phyloP scores from a whole-genome alignment of 1,140 invertebrate species.

The Dolichoris vasculosae region DNA sequence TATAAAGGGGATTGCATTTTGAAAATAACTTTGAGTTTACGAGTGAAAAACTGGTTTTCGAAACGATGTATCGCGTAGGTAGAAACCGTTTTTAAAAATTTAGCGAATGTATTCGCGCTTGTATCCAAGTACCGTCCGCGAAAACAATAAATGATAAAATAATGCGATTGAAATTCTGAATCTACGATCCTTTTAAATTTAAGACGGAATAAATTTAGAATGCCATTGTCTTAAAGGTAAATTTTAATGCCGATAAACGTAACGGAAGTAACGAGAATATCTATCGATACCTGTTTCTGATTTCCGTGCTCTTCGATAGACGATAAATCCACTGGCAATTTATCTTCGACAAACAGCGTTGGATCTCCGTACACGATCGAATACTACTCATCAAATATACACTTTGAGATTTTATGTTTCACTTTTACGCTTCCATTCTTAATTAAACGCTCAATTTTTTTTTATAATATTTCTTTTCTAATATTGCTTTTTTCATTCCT shows the following conservation, averaged over 20 bases:
- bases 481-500: neutral
- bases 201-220: neutral
- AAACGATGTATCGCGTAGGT: too few relatives aligned
- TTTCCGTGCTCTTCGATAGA: neutral
- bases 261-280: neutral
- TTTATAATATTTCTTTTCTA: neutral
- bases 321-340: neutral
- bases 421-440: neutral
- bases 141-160: neutral
- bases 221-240: neutral
- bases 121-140: neutral
- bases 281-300: neutral
- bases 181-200: neutral
- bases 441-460: neutral
- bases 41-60: too few relatives aligned
- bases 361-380: too few relatives aligned
- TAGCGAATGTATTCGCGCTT: neutral
- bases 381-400: neutral
- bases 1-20: too few relatives aligned
- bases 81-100: too few relatives aligned
- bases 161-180: neutral
- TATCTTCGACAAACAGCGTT: neutral
- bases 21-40: too few relatives aligned
- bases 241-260: neutral
- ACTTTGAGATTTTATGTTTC: neutral